A percentile compares a stretch with the other conserved stretches of the same genome.
These are phyloP conservation scores for Cordylochernes scorpioides DNA, from an alignment of 2,888 invertebrate genomes.

Conservation along the genomic window DNA sequence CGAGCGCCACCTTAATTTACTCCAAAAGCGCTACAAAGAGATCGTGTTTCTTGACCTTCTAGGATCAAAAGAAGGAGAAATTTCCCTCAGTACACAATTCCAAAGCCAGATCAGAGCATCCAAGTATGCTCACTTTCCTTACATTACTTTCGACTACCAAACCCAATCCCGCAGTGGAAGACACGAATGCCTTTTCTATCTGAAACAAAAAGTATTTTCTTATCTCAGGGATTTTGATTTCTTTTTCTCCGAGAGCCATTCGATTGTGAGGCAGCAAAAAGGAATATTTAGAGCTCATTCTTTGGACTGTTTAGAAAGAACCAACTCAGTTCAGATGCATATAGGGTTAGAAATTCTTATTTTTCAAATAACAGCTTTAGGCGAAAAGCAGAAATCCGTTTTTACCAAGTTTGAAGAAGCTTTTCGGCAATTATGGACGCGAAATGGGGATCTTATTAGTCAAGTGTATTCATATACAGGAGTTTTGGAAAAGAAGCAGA, in stretches of 20 bases:
- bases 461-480: no score
- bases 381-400: no score
- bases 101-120: constrained; percentile 67
- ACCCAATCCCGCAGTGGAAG: constrained; percentile 66
- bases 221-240: constrained; percentile 35
- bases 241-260: constrained; percentile 4
- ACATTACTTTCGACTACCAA: constrained; percentile 85
- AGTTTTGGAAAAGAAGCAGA: no score
- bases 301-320: no score
- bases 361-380: no score
- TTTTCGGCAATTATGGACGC: no score
- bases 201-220: constrained; percentile 49
- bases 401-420: no score
- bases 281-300: no score
- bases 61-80: constrained; percentile 88
- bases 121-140: constrained; percentile 34
- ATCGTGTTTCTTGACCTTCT: constrained; percentile 74
- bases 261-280: no score
- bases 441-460: no score
- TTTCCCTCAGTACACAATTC: constrained; percentile 72
- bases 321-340: no score
- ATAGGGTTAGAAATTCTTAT: no score
- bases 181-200: constrained; percentile 45
- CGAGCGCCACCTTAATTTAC: constrained; percentile 49
- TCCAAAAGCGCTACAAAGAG: constrained; percentile 67